Evolutionary conservation across 2,888 invertebrate species (phyloP).

Genomic region (Heliconius sara): DNA sequence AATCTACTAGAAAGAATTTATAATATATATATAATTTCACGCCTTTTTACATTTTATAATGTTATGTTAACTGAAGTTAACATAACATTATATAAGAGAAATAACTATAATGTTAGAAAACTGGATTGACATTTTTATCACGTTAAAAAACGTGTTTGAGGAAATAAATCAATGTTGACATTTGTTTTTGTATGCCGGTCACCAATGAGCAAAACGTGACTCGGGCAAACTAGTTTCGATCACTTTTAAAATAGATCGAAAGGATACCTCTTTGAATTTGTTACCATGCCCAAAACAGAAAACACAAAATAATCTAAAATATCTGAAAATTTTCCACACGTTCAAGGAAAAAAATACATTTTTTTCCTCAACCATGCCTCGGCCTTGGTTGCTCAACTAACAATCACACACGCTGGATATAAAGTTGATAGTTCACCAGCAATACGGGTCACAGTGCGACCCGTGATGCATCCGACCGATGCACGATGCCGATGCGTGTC

Average conservation of each 20-base stretch:
- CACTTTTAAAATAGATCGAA: background rate
- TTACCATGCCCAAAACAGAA: background rate
- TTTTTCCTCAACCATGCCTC: background rate
- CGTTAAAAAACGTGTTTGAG: slow-evolving; percentile 24
- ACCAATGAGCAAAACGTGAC: slow-evolving; percentile 40
- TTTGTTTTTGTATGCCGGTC: slow-evolving; percentile 40
- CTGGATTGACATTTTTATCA: background rate
- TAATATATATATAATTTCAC: background rate
- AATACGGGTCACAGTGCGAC: slow-evolving; percentile 55
- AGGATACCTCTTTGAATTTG: background rate
- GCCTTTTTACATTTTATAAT: background rate
- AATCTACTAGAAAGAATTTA: background rate
- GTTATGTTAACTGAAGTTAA: background rate
- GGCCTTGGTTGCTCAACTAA: slow-evolving; percentile 24
- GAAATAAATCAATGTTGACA: slow-evolving; percentile 37
- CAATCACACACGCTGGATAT: slow-evolving; percentile 31
- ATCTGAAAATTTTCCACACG: slow-evolving; percentile 1
- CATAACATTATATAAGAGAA: slow-evolving; percentile 7
- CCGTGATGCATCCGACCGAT: slow-evolving; percentile 74
- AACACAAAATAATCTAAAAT: background rate
- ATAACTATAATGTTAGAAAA: background rate
- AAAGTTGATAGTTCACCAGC: slow-evolving; percentile 47
- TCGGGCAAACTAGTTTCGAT: slow-evolving; percentile 1
- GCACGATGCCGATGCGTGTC: slow-evolving; percentile 77
- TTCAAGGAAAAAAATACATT: background rate